Conservation (phyloP, 2,113 vertebrate species). For the Peromyscus polionotus region DNA sequence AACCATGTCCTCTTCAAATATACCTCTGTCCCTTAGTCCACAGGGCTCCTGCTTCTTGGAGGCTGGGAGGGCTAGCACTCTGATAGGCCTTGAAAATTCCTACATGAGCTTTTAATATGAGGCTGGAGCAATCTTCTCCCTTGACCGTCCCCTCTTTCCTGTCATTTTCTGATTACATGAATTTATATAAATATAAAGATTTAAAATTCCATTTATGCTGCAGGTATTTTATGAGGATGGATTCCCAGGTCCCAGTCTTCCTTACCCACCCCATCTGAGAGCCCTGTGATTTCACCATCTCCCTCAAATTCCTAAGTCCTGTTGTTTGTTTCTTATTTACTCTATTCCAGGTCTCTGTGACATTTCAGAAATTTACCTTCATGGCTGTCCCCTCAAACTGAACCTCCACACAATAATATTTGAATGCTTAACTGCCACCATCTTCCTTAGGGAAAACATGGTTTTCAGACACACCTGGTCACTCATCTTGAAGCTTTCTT, state of each 20-base stretch:
- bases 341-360: not conserved
- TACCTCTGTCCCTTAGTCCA: not conserved
- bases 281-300: not conserved
- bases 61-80: not conserved
- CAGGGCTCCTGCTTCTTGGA: not conserved
- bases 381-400: not conserved
- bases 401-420: not conserved
- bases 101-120: not conserved
- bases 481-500: not conserved
- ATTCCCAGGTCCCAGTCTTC: not conserved
- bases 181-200: not conserved
- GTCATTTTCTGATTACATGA: not conserved
- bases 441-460: not conserved
- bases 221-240: not conserved
- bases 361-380: not conserved
- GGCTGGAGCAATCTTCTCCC: not conserved
- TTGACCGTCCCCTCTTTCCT: not conserved
- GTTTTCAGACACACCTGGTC: not conserved
- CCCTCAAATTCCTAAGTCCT: not conserved
- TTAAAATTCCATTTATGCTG: not conserved
- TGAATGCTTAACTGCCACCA: not conserved
- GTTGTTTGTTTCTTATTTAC: not conserved
- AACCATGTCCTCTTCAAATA: not conserved
- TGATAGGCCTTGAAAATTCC: conserved; percentile 27
- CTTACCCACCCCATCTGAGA: not conserved